Evolutionary conservation across 2,888 invertebrate genomes (phyloP), one percentile per base, ranked within the genome.

Genomic region (Candidula unifasciata): DNA sequence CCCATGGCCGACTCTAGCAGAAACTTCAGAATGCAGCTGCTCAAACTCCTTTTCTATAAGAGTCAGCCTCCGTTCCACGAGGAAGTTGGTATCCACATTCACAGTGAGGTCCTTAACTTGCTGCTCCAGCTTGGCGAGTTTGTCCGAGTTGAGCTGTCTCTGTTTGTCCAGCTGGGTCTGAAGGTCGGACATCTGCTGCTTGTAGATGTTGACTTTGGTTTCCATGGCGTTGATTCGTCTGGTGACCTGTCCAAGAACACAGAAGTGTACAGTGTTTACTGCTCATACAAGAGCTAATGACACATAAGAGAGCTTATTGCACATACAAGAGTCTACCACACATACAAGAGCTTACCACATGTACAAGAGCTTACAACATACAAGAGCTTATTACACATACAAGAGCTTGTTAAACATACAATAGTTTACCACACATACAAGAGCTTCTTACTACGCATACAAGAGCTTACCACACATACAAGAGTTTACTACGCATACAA

Each of bases 121-220:
- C 30, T 66, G 52, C n/a, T 85, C 66, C n/a, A 87, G 68, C 66
- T 78, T 78, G 3, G 82, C 85, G 54, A 87, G 68, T 52, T 82
- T 82, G 18, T 86, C 85, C 21, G 69, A 60, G 83, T 83, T 79
- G 27, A 83, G 54, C 77, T 86, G 76, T 30, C 86, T 83, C 80
- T 88, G 86, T 44, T 88, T 87, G 44, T 81, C 71, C 54, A 87
- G 82, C 83, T 84, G 85, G 33, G 66, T 78, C 80, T 86, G 86
- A n/a, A 88, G 82, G 21, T 87, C 85, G 64, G 54, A 35, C 60
- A 87, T 86, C 76, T 88, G 86, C 69, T 86, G 85, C 57, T 84
- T 87, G 85, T 87, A 88, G 54, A 87, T 84, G 73, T 87, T 85
- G 18, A 86, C 83, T 73, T 87, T 87, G 35, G 80, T 86, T 54